A percentile compares a stretch with the other conserved stretches of the same genome.
phyloP scores from a whole-genome alignment of 2,113 vertebrate species.

The Scytalopus superciliaris region DNA sequence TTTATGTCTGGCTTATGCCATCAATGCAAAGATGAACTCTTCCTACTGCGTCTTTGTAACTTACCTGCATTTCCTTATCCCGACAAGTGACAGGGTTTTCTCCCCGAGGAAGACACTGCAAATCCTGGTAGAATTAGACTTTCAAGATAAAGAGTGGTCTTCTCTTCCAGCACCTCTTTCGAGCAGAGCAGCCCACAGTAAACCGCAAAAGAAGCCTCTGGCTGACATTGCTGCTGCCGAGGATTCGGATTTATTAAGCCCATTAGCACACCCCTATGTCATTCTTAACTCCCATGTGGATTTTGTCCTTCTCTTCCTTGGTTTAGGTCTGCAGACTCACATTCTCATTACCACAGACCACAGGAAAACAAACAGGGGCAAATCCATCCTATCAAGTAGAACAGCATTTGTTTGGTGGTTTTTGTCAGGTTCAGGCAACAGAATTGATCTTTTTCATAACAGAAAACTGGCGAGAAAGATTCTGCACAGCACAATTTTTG shows the following conservation, averaged over 20 bases:
- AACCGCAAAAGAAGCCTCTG: not conserved
- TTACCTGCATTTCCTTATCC: not conserved
- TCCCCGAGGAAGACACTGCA: not conserved
- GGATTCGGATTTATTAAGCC: not conserved
- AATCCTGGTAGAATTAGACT: not conserved
- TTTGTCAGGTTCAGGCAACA: not conserved
- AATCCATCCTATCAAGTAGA: not conserved
- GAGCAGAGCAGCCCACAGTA: accelerated
- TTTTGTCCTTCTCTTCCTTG: not conserved
- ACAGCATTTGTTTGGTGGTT: not conserved
- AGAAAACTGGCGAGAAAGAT: accelerated
- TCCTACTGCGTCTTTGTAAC: not conserved
- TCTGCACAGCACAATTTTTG: not conserved
- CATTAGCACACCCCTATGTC: not conserved
- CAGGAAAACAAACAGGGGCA: not conserved
- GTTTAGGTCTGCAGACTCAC: not conserved
- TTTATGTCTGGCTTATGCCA: not conserved
- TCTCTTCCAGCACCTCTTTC: not conserved
- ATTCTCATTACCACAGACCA: not conserved
- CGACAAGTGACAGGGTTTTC: not conserved
- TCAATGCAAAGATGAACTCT: not conserved
- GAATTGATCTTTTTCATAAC: not conserved
- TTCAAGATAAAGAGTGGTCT: not conserved
- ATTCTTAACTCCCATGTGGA: not conserved
- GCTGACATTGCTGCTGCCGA: not conserved